phyloP scores from a whole-genome alignment of 1,140 invertebrate genomes.

The Trachymyrmex cornetzi region DNA sequence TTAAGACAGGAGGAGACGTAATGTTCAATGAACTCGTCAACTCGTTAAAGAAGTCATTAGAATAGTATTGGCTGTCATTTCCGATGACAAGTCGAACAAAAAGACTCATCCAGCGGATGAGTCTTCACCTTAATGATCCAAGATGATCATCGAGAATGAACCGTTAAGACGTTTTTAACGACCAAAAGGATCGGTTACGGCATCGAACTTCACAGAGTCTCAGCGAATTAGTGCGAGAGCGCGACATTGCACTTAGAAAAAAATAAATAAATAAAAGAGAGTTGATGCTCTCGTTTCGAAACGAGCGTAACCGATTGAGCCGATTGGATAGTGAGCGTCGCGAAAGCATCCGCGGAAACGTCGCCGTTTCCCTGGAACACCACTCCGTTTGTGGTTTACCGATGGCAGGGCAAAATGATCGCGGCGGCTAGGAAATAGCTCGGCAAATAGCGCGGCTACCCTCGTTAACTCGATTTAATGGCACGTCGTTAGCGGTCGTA shows the following conservation, averaged over 20 bases:
- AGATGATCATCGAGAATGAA: slow-evolving; percentile 5
- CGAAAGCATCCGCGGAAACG: slow-evolving; percentile 59
- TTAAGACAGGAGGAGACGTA: neutral
- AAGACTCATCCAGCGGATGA: neutral
- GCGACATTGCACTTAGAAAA: neutral
- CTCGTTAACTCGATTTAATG: slow-evolving; percentile 82
- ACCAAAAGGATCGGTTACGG: slow-evolving; percentile 6
- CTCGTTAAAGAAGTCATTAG: neutral
- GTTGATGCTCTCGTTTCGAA: slow-evolving; percentile 17
- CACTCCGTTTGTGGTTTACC: slow-evolving; percentile 74
- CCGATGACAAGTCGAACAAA: neutral
- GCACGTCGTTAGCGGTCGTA: slow-evolving; percentile 80
- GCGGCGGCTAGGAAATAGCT: slow-evolving; percentile 70
- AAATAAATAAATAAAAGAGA: too few species aligned
- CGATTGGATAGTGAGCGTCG: slow-evolving; percentile 10
- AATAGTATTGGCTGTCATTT: neutral
- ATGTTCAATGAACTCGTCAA: neutral
- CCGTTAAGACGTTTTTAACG: slow-evolving; percentile 15
- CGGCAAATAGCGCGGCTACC: slow-evolving; percentile 74
- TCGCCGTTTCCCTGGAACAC: slow-evolving; percentile 69
- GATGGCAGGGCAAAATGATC: slow-evolving; percentile 73
- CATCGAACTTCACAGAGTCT: slow-evolving; percentile 11
- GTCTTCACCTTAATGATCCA: neutral
- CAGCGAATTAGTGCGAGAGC: slow-evolving; percentile 16
- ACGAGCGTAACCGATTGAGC: neutral